Base-by-base conservation (phyloP, 1,140 invertebrate genomes). In the Colletes latitarsis region DNA sequence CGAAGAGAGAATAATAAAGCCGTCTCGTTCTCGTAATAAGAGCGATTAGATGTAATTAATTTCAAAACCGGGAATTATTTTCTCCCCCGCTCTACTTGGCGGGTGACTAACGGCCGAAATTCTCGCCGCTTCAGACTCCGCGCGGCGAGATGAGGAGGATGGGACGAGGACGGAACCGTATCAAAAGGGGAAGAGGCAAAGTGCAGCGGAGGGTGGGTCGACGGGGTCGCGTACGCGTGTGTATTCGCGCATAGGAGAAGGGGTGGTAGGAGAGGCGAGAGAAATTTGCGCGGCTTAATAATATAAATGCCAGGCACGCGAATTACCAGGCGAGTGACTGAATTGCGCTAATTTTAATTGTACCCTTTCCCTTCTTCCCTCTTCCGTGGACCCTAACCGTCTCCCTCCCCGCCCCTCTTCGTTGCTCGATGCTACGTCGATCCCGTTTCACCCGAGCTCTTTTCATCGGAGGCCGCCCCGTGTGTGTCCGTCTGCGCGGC, bases 261-360 rank as follows among this genome's bases (percentile, higher is more conserved):
- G 49, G 12, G n/a, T 19, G 72, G 60, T 19, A 52, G 63, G 52
- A 63, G 60, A 81, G 81, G 58, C 69, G 81, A 83, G 84, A 88
- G 83, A 90, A 89, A 92, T 91, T 90, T 89, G 86, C 84, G 81
- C 83, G 82, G 86, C 85, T 91, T 90, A 90, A 92, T 92, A 90
- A 90, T 91, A 91, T 92, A 91, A 92, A 92, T 91, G 88, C 88
- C 86, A 84, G 85, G 86, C 90, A 90, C 88, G 86, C 82, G 85
- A 90, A 91, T 91, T 91, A 89, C 84, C 83, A 84, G 30, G 82
- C 81, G 85, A 90, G 83, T 88, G 88, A 91, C 88, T 92, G 91
- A 92, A 92, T 92, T 88, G 88, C 88, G 88, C 89, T 92, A 92
- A 92, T 92, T 92, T 91, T 92, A 92, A 92, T 92, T 91, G 88